Base-by-base conservation (phyloP, 1,140 invertebrate species). In the Tachypleus tridentatus region DNA sequence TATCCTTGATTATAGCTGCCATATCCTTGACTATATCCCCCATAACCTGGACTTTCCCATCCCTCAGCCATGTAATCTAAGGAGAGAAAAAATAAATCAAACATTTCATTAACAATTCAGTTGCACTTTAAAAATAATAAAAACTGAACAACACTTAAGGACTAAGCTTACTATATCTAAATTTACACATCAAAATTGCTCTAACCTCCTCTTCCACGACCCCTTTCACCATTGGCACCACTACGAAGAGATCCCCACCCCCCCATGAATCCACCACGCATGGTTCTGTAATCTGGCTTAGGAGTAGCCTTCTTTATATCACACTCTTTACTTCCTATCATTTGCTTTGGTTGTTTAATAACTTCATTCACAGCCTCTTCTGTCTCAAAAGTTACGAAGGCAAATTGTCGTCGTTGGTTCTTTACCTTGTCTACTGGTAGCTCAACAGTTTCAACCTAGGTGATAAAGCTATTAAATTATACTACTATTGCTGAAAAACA, bases 401-500 rank as follows among this genome's bases (percentile, higher is more conserved):
- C 94, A 80, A 95, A 96, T 64, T 87, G 90, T 80, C 95, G 91
- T 69, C 93, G 85, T 77, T 96, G 91, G 74, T 93, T 95, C 81
- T 97, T 96, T 76, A 86, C 86, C 77, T 96, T 96, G 74, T 97
- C 93, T 74, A 93, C 95, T 60, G 94, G 93, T 86, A 95, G 91
- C 79, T 97, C 93, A 61, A 97, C 84, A 71, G 95, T 91, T 63
- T 92, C 85, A 70, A 97, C 92, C 91, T 94, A 73, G 6, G 64
- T 71, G 60, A 50, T 49, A 66, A 60, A 56, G 57, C 7, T 8
- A 54, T 7, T 54, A 54, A 54, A 8, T n/a, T 54, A 54, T 8
- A 1, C 53, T 7, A 8, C n/a, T 8, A 54, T 8, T n/a, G 3
- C 53, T 7, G 7, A n/a, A 54, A 54, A 54, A n/a, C 29, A 29